Evolutionary conservation across 2,113 vertebrate genomes (phyloP).

Genomic region (Hypomesus transpacificus): DNA sequence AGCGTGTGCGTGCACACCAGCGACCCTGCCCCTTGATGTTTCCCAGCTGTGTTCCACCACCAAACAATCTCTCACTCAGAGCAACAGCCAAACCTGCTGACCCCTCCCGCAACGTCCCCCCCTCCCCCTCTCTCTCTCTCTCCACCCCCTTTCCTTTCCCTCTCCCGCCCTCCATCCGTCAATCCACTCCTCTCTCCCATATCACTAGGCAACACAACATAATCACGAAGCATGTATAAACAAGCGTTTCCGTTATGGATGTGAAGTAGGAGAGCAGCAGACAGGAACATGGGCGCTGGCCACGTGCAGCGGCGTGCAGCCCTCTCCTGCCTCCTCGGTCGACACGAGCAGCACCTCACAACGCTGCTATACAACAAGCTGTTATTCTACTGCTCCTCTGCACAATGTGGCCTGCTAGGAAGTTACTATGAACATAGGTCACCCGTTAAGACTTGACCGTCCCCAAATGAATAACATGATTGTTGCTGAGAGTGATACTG

Average conservation of each 20-base stretch:
- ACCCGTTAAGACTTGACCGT: slow-evolving; percentile 26
- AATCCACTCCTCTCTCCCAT: no score
- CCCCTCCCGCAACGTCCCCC: slow-evolving; percentile 24
- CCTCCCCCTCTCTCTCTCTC: slow-evolving; percentile 45
- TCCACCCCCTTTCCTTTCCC: slow-evolving; percentile 42
- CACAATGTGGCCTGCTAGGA: slow-evolving; percentile 20
- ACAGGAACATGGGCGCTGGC: slow-evolving; percentile 50
- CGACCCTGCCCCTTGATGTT: slow-evolving; percentile 69
- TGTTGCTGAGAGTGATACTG: slow-evolving; percentile 25
- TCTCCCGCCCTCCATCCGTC: slow-evolving; percentile 30
- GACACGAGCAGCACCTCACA: neutral
- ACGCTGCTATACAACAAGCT: slow-evolving; percentile 53
- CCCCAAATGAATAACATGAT: slow-evolving; percentile 17
- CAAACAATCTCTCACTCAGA: slow-evolving; percentile 78
- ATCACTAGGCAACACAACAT: slow-evolving; percentile 68
- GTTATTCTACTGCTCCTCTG: slow-evolving; percentile 20
- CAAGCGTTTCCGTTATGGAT: slow-evolving; percentile 68
- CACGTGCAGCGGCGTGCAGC: slow-evolving; percentile 38
- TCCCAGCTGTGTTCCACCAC: slow-evolving; percentile 74
- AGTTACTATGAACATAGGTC: slow-evolving; percentile 34
- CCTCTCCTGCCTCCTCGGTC: slow-evolving; percentile 44
- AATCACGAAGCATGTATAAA: slow-evolving; percentile 71
- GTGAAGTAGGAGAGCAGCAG: slow-evolving; percentile 34
- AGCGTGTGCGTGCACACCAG: slow-evolving; percentile 31
- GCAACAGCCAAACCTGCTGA: slow-evolving; percentile 44